A percentile compares a stretch with the other conserved stretches of the same genome.
These are phyloP conservation scores for Chrysopa pallens DNA, from an alignment of 1,140 invertebrate species.

Conservation along the genomic window DNA sequence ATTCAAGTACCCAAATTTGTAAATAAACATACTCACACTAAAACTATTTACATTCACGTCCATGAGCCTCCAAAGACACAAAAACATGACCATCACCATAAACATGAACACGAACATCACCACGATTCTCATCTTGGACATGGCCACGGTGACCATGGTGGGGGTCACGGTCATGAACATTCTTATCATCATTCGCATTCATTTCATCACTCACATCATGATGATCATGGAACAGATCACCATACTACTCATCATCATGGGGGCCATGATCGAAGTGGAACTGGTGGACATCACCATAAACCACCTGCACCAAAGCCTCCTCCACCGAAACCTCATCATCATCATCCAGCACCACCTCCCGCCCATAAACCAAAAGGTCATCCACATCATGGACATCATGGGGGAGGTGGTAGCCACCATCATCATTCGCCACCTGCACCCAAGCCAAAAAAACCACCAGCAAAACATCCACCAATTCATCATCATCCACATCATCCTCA, in stretches of 20 bases:
- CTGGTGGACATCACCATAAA: constrained; percentile 9
- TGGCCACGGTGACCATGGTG: neutral
- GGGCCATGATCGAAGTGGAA: constrained; percentile 21
- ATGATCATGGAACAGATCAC: neutral
- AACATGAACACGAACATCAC: neutral
- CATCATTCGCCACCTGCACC: neutral
- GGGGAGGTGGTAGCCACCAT: neutral
- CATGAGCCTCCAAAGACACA: neutral
- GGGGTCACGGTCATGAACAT: neutral
- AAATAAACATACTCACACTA: neutral
- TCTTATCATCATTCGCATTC: no score
- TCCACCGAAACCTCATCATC: neutral
- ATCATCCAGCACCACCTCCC: neutral
- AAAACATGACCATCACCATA: neutral
- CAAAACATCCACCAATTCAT: no score
- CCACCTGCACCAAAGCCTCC: neutral
- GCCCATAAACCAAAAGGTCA: neutral
- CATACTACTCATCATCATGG: constrained; percentile 2
- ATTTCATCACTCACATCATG: neutral
- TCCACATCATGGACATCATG: neutral
- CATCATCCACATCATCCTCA: no score
- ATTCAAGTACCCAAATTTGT: neutral
- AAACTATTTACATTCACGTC: neutral
- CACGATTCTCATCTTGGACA: neutral
- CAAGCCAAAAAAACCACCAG: no score